Percentiles rank a stretch among this genome's conserved stretches.
Evolutionary conservation across 2,888 invertebrate species (phyloP).

Genomic region (Parascotia fuliginaria): DNA sequence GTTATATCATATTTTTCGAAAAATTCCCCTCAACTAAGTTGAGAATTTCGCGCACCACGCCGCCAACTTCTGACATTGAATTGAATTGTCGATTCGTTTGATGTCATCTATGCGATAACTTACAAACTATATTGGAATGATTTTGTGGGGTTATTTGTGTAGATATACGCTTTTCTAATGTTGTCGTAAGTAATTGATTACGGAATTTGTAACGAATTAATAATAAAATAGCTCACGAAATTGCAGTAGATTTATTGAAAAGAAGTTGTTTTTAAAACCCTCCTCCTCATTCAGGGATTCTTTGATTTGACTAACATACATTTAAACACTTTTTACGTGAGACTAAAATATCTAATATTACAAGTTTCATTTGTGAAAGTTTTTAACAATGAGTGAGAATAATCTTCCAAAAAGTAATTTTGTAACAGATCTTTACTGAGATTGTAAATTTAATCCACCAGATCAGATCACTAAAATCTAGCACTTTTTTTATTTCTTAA

Average conservation of each 20-base stretch:
- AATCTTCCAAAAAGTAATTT: neutral
- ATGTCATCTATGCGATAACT: constrained; percentile 48
- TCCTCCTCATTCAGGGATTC: no score
- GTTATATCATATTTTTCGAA: constrained; percentile 82
- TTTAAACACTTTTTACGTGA: neutral
- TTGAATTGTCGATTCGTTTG: constrained; percentile 59
- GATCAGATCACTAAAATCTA: neutral
- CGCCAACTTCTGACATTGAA: constrained; percentile 66
- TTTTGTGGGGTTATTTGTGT: constrained; percentile 21
- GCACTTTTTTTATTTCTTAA: neutral
- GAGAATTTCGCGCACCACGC: constrained; percentile 56
- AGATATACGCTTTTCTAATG: constrained; percentile 19
- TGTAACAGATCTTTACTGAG: neutral
- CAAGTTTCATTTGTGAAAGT: neutral
- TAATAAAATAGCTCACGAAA: no score
- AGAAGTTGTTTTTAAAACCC: no score
- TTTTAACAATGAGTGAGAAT: neutral
- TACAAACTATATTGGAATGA: constrained; percentile 33
- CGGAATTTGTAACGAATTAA: neutral
- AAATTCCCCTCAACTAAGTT: constrained; percentile 67
- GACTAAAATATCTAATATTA: neutral
- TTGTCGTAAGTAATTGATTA: neutral
- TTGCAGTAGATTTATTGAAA: no score
- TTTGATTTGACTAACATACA: neutral
- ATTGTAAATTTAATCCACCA: neutral